A percentile compares a stretch with the other conserved stretches of the same genome.
Conservation (phyloP, 2,113 vertebrate species). For the Balaenoptera acutorostrata region DNA sequence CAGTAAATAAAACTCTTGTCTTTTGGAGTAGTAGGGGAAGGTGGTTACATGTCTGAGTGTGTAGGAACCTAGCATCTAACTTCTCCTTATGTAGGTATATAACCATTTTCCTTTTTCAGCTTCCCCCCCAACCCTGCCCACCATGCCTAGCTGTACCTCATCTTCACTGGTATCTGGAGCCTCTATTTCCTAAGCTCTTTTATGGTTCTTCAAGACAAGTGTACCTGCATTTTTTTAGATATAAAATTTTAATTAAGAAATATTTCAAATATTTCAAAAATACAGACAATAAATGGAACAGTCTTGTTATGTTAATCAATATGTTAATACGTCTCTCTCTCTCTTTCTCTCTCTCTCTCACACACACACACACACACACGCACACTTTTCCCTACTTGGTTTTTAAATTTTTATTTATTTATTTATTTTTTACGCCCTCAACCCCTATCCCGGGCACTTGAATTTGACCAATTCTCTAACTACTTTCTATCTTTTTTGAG, state of each 20-base stretch:
- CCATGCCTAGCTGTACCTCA: neutral
- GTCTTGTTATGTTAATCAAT: neutral
- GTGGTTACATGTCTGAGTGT: neutral
- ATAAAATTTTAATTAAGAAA: conserved; percentile 25
- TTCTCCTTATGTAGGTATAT: neutral
- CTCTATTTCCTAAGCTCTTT: neutral
- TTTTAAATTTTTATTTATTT: neutral
- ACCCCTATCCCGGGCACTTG: neutral
- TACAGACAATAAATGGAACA: neutral
- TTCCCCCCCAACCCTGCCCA: neutral
- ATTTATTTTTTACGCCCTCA: neutral
- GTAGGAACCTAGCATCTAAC: neutral
- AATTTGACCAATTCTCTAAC: neutral
- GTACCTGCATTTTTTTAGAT: neutral
- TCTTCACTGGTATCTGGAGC: neutral
- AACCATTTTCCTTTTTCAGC: neutral
- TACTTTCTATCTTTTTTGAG: neutral
- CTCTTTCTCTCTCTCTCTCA: neutral
- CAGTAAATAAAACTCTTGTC: neutral
- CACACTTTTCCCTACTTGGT: neutral
- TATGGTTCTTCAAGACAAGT: neutral
- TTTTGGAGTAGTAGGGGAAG: neutral
- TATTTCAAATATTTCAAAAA: conserved; percentile 16
- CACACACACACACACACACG: neutral
- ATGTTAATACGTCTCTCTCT: neutral